Conservation (phyloP, 2,888 invertebrate genomes). For the Chelonus formosanus region DNA sequence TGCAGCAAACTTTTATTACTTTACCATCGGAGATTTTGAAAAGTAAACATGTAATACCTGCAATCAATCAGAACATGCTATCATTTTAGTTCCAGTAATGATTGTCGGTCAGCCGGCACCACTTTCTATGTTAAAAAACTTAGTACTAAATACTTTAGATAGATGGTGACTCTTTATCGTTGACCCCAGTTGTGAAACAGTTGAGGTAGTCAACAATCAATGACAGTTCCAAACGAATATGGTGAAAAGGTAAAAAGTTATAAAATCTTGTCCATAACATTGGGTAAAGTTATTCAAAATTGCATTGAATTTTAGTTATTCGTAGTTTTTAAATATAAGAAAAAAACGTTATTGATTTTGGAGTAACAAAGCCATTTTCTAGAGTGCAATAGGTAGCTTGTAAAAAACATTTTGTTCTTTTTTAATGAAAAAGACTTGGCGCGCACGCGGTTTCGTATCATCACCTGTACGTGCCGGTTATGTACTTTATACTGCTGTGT, state of each 20-base stretch:
- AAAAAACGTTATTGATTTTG: too few relatives aligned
- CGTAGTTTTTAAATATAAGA: too few relatives aligned
- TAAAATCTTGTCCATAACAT: conserved; percentile 6
- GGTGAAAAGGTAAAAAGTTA: conserved; percentile 10
- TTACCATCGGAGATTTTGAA: too few relatives aligned
- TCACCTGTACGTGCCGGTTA: conserved; percentile 30
- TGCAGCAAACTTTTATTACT: too few relatives aligned
- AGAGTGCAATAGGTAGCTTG: not conserved
- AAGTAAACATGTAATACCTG: too few relatives aligned
- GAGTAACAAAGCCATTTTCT: too few relatives aligned
- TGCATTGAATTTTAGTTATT: not conserved
- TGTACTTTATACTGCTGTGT: conserved; percentile 24
- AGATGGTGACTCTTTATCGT: conserved; percentile 6
- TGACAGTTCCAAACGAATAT: conserved; percentile 15
- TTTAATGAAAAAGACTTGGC: conserved; percentile 22
- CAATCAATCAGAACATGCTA: too few relatives aligned
- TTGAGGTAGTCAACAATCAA: conserved; percentile 23
- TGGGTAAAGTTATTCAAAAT: not conserved
- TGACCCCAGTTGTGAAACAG: not conserved
- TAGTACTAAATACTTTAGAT: not conserved
- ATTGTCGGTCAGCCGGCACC: too few relatives aligned
- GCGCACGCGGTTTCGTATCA: conserved; percentile 32
- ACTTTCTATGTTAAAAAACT: not conserved
- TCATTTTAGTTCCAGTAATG: too few relatives aligned
- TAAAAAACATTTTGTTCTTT: not conserved